Percentiles rank a stretch among this genome's conserved stretches.
These are phyloP conservation scores for Helostoma temminkii DNA, from an alignment of 2,797 vertebrate species.

Conservation along the genomic window DNA sequence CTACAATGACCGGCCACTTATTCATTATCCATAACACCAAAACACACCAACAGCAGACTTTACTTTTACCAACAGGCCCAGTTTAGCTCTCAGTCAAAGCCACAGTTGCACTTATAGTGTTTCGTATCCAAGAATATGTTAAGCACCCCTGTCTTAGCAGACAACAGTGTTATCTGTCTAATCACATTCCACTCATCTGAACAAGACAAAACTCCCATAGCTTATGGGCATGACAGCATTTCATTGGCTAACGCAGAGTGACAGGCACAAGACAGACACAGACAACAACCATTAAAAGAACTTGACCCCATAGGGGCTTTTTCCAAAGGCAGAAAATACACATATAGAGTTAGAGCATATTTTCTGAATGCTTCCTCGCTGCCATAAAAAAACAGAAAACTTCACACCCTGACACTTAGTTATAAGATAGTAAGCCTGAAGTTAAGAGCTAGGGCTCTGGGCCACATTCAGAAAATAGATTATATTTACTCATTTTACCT, in stretches of 20 bases:
- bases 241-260: constrained; percentile 71
- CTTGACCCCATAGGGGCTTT: constrained; percentile 60
- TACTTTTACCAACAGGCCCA: not conserved
- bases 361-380: constrained; percentile 3
- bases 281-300: constrained; percentile 71
- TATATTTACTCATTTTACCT: constrained; percentile 9
- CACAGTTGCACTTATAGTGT: not conserved
- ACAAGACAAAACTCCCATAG: constrained; percentile 57
- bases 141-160: constrained; percentile 29
- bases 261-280: constrained; percentile 68
- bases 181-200: constrained; percentile 69
- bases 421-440: constrained; percentile 2
- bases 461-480: constrained; percentile 2
- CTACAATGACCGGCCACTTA: constrained; percentile 7
- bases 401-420: not conserved
- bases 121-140: constrained; percentile 2
- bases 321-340: constrained; percentile 47
- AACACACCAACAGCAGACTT: constrained; percentile 3
- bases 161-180: constrained; percentile 53
- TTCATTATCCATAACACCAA: constrained; percentile 9
- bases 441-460: constrained; percentile 9
- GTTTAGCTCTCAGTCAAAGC: constrained; percentile 13
- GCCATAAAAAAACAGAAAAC: not conserved
- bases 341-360: constrained; percentile 4
- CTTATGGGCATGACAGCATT: constrained; percentile 52